phyloP scores from a whole-genome alignment of 1,140 invertebrate genomes.

The Bombus turneri region DNA sequence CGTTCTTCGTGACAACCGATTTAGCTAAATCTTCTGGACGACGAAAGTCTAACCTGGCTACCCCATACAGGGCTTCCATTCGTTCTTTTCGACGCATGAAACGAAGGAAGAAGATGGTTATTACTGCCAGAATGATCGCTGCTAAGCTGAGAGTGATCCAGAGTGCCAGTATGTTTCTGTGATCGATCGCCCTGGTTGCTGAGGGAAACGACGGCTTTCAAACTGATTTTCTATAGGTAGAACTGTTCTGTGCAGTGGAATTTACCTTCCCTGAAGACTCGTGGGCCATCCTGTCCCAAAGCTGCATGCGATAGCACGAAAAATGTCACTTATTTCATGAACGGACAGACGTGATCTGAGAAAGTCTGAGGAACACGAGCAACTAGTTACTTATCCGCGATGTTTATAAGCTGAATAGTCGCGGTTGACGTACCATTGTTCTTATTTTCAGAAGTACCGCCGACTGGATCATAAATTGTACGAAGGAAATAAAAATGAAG shows the following conservation, averaged over 20 bases:
- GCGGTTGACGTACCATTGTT: background rate
- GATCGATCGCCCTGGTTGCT: slow-evolving; percentile 66
- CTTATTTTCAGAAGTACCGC: too few relatives aligned
- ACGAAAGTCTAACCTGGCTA: slow-evolving; percentile 91
- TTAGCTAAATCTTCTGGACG: slow-evolving; percentile 90
- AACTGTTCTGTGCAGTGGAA: background rate
- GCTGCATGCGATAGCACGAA: slow-evolving; percentile 53
- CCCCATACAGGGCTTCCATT: slow-evolving; percentile 90
- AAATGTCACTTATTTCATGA: slow-evolving; percentile 37
- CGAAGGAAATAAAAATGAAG: too few relatives aligned
- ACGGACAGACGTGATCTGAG: background rate
- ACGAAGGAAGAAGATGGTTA: slow-evolving; percentile 89
- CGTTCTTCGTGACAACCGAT: slow-evolving; percentile 83
- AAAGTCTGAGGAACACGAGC: background rate
- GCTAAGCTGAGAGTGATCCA: slow-evolving; percentile 93
- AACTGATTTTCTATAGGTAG: background rate
- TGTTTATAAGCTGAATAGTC: background rate
- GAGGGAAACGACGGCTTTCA: slow-evolving; percentile 20
- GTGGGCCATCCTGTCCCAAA: slow-evolving; percentile 65
- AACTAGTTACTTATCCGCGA: background rate
- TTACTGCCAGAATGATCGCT: slow-evolving; percentile 88
- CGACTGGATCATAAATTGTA: background rate
- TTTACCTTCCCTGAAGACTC: slow-evolving; percentile 71
- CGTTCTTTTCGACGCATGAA: slow-evolving; percentile 88
- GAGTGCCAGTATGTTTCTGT: slow-evolving; percentile 87